Evolutionary conservation across 2,888 invertebrate genomes (phyloP), one percentile per base, ranked within the genome.

Genomic region (Salticus scenicus): DNA sequence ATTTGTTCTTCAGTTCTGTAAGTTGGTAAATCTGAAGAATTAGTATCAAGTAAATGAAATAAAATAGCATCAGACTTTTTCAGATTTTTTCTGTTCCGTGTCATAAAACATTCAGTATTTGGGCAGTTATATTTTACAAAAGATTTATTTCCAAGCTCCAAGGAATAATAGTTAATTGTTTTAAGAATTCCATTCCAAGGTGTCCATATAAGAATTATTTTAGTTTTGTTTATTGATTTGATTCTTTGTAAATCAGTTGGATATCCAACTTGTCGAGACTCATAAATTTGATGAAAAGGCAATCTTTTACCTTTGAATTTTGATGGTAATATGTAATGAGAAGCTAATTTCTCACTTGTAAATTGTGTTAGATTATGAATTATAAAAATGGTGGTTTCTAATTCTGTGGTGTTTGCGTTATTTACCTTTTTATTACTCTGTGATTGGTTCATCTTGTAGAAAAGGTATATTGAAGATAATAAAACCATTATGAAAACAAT

Each of bases 1-100:
- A 75, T 47, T 64, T 88, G 88, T 14, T 67, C 28, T 0, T 64
- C 31, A n/a, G 20, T 70, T 1, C 83, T 30, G 20, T 17, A 24
- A 0, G 41, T 5, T 4, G 88, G 88, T 12, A 88, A 47, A 28
- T 87, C 87, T 1, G 30, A 14, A 4, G 37, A 1, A 12, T 88
- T 69, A 0, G 78, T 69, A 51, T 88, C 88, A 17, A 84, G 31
- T n/a, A 88, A 70, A 67, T 88, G 88, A 42, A 88, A 88, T 14
- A 88, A 14, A 0, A 88, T 72, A 7, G 86, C 88, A 72, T 88
- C 88, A 17, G 79, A 85, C 66, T 69, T 66, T 5, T 24, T 7
- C 17, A 88, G 12, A 7, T 75, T 31, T 27, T 66, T 74, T 41
- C 85, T 85, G 70, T 87, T 33, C 20, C 51, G 33, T n/a, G 85